Percentiles rank a stretch among this genome's conserved stretches.
Evolutionary conservation across 2,888 invertebrate genomes (phyloP).

Genomic region (Alloscopus bannaensis): DNA sequence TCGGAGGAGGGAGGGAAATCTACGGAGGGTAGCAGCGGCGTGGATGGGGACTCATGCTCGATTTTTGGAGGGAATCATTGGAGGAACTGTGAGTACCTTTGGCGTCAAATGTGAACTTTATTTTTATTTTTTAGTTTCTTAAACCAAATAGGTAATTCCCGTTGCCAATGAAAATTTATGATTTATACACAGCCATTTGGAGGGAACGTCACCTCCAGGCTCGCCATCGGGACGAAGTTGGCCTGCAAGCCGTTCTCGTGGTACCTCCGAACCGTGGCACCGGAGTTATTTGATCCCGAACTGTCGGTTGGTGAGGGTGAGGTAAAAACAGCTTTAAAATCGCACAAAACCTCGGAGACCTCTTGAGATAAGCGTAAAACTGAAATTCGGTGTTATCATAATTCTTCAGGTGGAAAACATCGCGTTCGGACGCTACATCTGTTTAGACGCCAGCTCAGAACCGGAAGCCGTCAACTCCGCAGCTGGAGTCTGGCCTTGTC

Average conservation of each 20-base stretch:
- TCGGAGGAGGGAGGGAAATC: slow-evolving; percentile 74
- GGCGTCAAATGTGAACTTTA: too few relatives aligned
- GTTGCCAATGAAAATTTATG: too few relatives aligned
- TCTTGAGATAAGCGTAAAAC: too few relatives aligned
- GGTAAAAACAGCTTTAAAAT: too few relatives aligned
- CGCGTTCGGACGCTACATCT: not conserved
- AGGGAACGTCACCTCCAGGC: slow-evolving; percentile 28
- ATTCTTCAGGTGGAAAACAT: not conserved
- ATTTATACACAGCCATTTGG: too few relatives aligned
- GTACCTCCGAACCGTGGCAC: slow-evolving; percentile 80
- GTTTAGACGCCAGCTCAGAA: not conserved
- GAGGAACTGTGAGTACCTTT: too few relatives aligned
- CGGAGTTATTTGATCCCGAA: slow-evolving; percentile 80
- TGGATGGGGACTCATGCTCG: slow-evolving; percentile 78
- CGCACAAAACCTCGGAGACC: too few relatives aligned
- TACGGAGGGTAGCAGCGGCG: slow-evolving; percentile 79
- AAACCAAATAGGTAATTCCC: too few relatives aligned
- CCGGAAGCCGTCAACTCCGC: not conserved
- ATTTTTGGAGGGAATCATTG: slow-evolving; percentile 79
- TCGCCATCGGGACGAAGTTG: slow-evolving; percentile 77
- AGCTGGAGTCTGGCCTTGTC: not conserved
- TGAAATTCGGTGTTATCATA: too few relatives aligned
- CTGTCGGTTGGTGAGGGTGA: slow-evolving; percentile 79
- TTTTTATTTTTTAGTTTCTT: too few relatives aligned
- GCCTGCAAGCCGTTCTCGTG: slow-evolving; percentile 80